A percentile compares a stretch with the other conserved stretches of the same genome.
Evolutionary conservation across 2,888 invertebrate species (phyloP).

Genomic region (Acleris cristana): DNA sequence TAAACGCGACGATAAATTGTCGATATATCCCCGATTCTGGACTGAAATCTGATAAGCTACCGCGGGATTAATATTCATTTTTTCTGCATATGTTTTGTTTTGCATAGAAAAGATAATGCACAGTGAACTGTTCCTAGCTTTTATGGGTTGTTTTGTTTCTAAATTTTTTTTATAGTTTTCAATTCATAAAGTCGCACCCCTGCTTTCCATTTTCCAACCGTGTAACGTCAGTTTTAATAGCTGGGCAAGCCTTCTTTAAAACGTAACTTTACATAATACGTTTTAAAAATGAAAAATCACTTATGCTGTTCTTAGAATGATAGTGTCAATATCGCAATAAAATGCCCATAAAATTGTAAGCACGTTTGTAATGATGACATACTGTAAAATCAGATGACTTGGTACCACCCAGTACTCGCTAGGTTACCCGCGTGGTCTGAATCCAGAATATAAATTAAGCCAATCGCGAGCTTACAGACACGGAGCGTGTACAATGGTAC

Average conservation of each 20-base stretch:
- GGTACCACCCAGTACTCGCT: constrained; percentile 50
- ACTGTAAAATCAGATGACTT: constrained; percentile 43
- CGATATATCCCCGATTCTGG: constrained; percentile 11
- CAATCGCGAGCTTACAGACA: constrained; percentile 45
- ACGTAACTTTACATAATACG: no score
- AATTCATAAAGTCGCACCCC: no score
- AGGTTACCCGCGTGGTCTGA: constrained; percentile 46
- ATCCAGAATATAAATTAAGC: constrained; percentile 52
- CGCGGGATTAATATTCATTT: neutral
- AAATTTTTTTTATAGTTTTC: no score
- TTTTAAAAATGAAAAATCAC: no score
- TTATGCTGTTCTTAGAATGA: neutral
- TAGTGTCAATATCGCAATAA: neutral
- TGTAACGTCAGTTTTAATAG: no score
- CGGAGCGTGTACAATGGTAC: constrained; percentile 37
- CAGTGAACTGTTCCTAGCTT: neutral
- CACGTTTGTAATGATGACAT: constrained; percentile 5
- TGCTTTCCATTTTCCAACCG: no score
- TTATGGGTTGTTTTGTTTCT: no score
- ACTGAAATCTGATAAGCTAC: constrained; percentile 22
- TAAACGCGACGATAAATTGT: constrained; percentile 11
- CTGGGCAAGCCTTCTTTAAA: no score
- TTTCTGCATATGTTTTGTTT: neutral
- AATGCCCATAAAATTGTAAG: neutral
- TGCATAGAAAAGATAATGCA: neutral